Percentiles rank a stretch among this genome's conserved stretches.
These are phyloP conservation scores for Ctenopoma kingsleyae DNA, from an alignment of 2,797 vertebrate species.

Conservation along the genomic window DNA sequence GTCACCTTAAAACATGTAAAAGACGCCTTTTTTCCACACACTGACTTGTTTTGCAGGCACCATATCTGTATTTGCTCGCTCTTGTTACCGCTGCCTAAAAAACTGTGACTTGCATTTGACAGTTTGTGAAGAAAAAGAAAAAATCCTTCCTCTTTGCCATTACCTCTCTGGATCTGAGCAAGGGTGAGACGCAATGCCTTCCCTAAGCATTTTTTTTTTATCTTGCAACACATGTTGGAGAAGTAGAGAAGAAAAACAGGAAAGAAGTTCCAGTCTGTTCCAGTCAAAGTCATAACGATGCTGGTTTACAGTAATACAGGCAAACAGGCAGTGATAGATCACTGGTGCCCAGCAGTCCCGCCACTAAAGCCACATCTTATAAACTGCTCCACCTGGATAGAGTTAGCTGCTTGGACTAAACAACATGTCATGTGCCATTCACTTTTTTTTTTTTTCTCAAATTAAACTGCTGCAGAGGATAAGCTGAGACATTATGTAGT, in stretches of 20 bases:
- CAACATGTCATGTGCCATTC: constrained; percentile 43
- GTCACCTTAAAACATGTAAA: constrained; percentile 58
- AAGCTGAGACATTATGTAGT: constrained; percentile 4
- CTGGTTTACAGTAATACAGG: constrained; percentile 58
- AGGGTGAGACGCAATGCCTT: neutral
- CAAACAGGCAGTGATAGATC: constrained; percentile 62
- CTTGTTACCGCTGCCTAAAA: constrained; percentile 1
- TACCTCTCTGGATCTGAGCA: constrained; percentile 1
- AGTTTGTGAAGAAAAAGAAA: neutral
- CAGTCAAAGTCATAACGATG: constrained; percentile 52
- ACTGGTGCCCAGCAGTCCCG: constrained; percentile 79
- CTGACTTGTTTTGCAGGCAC: constrained; percentile 38
- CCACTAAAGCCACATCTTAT: constrained; percentile 75
- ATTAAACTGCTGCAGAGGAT: constrained; percentile 8
- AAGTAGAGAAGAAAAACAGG: constrained; percentile 5
- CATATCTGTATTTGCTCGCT: constrained; percentile 3
- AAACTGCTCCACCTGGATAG: constrained; percentile 75
- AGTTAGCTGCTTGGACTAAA: constrained; percentile 63
- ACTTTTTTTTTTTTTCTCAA: constrained; percentile 20
- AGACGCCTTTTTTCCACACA: constrained; percentile 6
- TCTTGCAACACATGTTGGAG: constrained; percentile 42
- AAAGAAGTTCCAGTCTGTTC: constrained; percentile 41
- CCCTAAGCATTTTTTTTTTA: neutral
- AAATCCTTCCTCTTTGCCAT: neutral
- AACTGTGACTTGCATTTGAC: constrained; percentile 17